Evolutionary conservation across 1,140 invertebrate genomes (phyloP).

Genomic region (Cephus cinctus): DNA sequence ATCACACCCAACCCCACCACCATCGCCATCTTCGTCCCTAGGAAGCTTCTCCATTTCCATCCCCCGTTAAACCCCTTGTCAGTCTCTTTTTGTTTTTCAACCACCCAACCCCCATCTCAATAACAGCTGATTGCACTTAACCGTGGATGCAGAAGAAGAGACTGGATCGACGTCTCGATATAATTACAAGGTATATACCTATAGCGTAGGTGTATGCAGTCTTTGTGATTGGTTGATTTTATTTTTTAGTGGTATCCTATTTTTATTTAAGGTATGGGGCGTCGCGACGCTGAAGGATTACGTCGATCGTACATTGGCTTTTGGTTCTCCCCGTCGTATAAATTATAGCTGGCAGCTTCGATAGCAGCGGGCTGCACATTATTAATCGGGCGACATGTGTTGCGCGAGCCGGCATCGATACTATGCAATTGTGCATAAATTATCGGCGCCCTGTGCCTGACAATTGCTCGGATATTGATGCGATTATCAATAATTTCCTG

Average conservation of each 20-base stretch:
- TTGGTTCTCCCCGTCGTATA: no score
- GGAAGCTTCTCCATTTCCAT: slow-evolving; percentile 19
- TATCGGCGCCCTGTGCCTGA: slow-evolving; percentile 37
- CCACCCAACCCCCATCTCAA: slow-evolving; percentile 19
- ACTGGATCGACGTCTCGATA: no score
- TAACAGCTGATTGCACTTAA: slow-evolving; percentile 28
- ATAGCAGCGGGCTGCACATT: slow-evolving; percentile 31
- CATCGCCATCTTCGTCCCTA: slow-evolving; percentile 1
- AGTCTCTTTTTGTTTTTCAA: slow-evolving; percentile 11
- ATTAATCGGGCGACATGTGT: slow-evolving; percentile 39
- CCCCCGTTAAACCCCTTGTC: slow-evolving; percentile 13
- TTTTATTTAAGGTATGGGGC: no score
- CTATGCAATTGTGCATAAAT: slow-evolving; percentile 46
- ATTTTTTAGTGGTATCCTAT: no score
- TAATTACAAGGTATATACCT: no score
- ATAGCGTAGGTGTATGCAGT: no score
- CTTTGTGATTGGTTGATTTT: no score
- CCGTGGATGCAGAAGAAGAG: no score
- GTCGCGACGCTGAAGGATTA: no score
- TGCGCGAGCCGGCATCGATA: slow-evolving; percentile 36
- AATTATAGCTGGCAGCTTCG: no score
- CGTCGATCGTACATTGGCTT: no score
- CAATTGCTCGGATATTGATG: slow-evolving; percentile 49
- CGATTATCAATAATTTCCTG: slow-evolving; percentile 49
- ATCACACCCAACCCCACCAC: slow-evolving; percentile 20